Percentiles rank a stretch among this genome's conserved stretches.
These are phyloP conservation scores for Dynastes grantii DNA, from an alignment of 2,888 invertebrate species.

Conservation along the genomic window DNA sequence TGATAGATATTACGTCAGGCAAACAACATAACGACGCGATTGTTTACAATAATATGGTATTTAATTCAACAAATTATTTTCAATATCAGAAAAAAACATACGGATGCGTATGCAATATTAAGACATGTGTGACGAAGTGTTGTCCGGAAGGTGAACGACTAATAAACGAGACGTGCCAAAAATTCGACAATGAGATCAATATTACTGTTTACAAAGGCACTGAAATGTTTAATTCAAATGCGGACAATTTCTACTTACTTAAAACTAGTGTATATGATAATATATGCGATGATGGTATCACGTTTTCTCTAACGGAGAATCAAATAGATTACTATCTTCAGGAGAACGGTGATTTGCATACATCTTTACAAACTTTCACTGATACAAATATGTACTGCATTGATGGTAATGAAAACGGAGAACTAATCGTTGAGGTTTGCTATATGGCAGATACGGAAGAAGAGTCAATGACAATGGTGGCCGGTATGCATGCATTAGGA, in stretches of 20 bases:
- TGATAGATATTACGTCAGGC: conserved; percentile 24
- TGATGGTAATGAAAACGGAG: conserved; percentile 11
- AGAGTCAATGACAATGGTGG: neutral
- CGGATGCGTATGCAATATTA: conserved; percentile 43
- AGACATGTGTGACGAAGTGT: conserved; percentile 38
- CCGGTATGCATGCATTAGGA: conserved; percentile 20
- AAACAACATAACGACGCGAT: neutral
- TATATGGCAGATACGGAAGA: neutral
- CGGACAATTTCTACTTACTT: conserved; percentile 20
- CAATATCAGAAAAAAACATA: conserved; percentile 15
- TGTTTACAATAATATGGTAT: conserved; percentile 17
- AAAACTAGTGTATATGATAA: neutral
- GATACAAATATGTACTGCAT: conserved; percentile 22
- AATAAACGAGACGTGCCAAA: neutral
- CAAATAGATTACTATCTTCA: conserved; percentile 19
- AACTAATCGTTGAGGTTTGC: conserved; percentile 5
- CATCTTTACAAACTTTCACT: neutral
- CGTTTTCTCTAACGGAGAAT: neutral
- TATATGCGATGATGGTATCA: neutral
- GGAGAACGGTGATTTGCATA: conserved; percentile 28
- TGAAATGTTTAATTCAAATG: neutral
- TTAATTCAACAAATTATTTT: conserved; percentile 32
- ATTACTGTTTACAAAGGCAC: conserved; percentile 9
- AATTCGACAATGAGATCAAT: conserved; percentile 3
- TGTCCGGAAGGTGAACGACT: conserved; percentile 28